Conservation (phyloP, 2,888 invertebrate species). For the Dinocampus coccinellae region DNA sequence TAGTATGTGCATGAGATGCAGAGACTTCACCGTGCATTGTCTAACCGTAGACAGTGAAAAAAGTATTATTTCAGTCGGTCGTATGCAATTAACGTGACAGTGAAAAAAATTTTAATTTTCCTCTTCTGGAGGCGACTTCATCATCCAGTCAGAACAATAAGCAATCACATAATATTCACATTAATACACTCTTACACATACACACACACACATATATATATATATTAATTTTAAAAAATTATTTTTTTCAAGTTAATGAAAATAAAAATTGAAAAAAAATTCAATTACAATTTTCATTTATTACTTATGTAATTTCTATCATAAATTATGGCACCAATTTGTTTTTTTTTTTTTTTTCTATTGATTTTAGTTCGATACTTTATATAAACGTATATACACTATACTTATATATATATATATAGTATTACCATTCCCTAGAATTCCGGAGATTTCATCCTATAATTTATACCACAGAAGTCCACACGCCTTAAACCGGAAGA, state of each 20-base stretch:
- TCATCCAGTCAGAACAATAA: conserved; percentile 18
- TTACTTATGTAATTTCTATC: not conserved
- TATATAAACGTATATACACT: not conserved
- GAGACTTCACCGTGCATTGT: conserved; percentile 5
- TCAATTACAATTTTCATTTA: not conserved
- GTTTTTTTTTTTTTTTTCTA: no score
- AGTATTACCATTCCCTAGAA: not conserved
- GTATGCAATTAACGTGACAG: not conserved
- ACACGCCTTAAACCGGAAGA: conserved; percentile 41
- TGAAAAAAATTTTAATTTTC: conserved; percentile 33
- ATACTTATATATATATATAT: not conserved
- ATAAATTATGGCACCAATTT: no score
- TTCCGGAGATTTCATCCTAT: conserved; percentile 19
- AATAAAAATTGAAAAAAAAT: no score
- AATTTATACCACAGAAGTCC: conserved; percentile 38
- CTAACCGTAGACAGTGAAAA: conserved; percentile 7
- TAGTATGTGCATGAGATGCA: not conserved
- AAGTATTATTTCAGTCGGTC: conserved; percentile 20
- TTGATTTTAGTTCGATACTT: not conserved
- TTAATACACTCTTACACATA: no score
- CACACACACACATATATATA: not conserved
- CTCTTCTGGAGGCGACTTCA: conserved; percentile 15
- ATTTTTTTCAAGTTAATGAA: no score
- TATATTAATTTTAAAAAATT: not conserved
- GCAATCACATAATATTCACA: conserved; percentile 27